Evolutionary conservation across 1,140 invertebrate genomes (phyloP).

Genomic region (Trichogramma pretiosum): DNA sequence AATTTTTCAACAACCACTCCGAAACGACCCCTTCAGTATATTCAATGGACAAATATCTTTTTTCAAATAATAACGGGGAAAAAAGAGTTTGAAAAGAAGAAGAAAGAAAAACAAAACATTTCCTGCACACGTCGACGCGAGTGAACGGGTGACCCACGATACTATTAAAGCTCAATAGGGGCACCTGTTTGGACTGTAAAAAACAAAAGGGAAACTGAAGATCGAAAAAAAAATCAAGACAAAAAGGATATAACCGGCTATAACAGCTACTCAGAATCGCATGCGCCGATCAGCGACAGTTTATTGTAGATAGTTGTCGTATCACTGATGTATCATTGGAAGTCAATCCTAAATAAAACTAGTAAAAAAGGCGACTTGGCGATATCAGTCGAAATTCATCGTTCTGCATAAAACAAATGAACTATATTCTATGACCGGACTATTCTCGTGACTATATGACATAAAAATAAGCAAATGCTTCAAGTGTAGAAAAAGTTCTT

Average conservation of each 20-base stretch:
- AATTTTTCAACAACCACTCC: constrained; percentile 18
- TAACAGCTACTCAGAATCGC: constrained; percentile 18
- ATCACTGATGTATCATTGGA: too few species aligned
- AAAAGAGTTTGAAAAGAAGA: constrained; percentile 26
- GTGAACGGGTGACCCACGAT: constrained; percentile 35
- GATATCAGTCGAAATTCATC: too few species aligned
- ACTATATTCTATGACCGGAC: constrained; percentile 20
- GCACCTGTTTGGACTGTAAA: constrained; percentile 14
- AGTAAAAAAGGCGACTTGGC: too few species aligned
- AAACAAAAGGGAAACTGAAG: background rate
- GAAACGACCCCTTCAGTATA: constrained; percentile 16
- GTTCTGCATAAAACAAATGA: too few species aligned
- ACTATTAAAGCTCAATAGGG: too few species aligned
- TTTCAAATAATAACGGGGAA: constrained; percentile 20
- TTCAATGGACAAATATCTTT: constrained; percentile 19
- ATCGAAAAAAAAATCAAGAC: constrained; percentile 13
- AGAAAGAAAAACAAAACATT: too few species aligned
- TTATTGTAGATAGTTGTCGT: too few species aligned
- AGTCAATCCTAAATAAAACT: too few species aligned
- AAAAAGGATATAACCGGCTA: constrained; percentile 16
- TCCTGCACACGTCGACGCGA: constrained; percentile 37
- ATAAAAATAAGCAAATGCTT: too few species aligned
- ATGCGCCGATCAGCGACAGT: constrained; percentile 18
- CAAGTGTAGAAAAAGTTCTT: too few species aligned
- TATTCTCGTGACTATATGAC: constrained; percentile 13